Evolutionary conservation across 2,113 vertebrate genomes (phyloP), one percentile per base, ranked within the genome.

Genomic region (Miniopterus natalensis): DNA sequence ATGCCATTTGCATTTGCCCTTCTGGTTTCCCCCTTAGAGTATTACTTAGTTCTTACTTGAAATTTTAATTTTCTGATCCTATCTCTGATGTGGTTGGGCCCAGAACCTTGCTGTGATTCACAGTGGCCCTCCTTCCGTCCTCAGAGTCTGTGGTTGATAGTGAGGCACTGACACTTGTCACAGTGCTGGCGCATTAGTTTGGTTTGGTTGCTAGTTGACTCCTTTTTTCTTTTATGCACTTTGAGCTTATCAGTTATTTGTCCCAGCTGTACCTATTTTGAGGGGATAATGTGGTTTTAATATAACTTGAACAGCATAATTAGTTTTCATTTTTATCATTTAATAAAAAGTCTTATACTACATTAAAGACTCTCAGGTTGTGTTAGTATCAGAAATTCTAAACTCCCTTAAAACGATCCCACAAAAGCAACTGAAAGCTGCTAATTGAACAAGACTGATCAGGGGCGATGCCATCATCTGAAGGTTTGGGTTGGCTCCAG

Each of bases 141-240:
- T 49, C 13, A 3, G 14, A 25, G 11, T 11, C 2, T 12, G 7
- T 14, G 23, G 3, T 5, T 15, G 13, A 2, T 1, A 5, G 3
- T 11, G 17, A 83, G 51, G 63, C 3, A 9, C 21, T 2, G 7
- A 8, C 3, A 13, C 45, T 29, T 21, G 36, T 17, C 1, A 0
- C 8, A 0, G 17, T 1, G 1, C 27, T 3, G 2, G 3, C 1
- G 6, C 12, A 1, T 25, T 4, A 4, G 4, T 18, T 31, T 14
- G 27, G 21, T 49, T 15, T 12, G 7, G 13, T 81, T 78, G 36
- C 27, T 36, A 3, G 14, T 0, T 14, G 83, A 13, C 21, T 17
- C 27, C 31, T 2, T 31, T 47, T 47, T 11, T 31, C 0, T 14
- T 51, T 36, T 42, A 1, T 15, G n/a, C 23, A 18, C 17, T 14